Conservation (phyloP, 1,140 invertebrate species). For the Anastatus disparis region DNA sequence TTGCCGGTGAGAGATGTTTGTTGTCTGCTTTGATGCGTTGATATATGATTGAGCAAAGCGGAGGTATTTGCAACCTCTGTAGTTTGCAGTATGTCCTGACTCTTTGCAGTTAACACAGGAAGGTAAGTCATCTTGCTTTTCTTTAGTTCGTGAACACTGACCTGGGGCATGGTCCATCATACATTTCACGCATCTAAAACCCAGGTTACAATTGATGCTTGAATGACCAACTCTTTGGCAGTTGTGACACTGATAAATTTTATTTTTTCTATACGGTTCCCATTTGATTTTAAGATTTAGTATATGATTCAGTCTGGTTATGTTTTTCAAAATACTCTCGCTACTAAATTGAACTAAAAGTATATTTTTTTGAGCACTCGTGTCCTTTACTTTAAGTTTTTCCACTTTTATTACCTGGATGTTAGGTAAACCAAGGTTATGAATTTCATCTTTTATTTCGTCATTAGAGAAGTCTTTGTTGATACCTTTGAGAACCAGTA, state of each 20-base stretch:
- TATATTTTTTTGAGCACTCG: not conserved
- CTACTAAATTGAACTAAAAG: not conserved
- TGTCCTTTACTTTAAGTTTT: not conserved
- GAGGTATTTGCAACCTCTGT: conserved; percentile 34
- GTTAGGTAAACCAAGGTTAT: not conserved
- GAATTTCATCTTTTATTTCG: not conserved
- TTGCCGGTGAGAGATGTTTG: too few relatives aligned
- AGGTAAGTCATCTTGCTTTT: conserved; percentile 7
- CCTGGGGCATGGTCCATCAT: not conserved
- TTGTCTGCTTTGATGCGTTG: too few relatives aligned
- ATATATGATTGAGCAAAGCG: not conserved
- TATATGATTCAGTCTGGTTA: not conserved
- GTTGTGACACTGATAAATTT: conserved; percentile 22
- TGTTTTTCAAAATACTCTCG: not conserved
- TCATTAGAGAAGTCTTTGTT: not conserved
- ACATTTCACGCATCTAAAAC: conserved; percentile 38
- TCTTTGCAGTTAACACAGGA: conserved; percentile 39
- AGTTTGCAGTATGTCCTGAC: conserved; percentile 41
- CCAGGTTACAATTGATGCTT: conserved; percentile 13
- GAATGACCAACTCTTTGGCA: conserved; percentile 34
- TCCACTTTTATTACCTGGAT: not conserved
- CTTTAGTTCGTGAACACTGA: not conserved
- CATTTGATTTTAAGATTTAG: conserved; percentile 6
- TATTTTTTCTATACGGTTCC: conserved; percentile 21
- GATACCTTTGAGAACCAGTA: not conserved